These are phyloP conservation scores for Notodonta dromedarius DNA, from an alignment of 2,888 invertebrate species.

Conservation along the genomic window DNA sequence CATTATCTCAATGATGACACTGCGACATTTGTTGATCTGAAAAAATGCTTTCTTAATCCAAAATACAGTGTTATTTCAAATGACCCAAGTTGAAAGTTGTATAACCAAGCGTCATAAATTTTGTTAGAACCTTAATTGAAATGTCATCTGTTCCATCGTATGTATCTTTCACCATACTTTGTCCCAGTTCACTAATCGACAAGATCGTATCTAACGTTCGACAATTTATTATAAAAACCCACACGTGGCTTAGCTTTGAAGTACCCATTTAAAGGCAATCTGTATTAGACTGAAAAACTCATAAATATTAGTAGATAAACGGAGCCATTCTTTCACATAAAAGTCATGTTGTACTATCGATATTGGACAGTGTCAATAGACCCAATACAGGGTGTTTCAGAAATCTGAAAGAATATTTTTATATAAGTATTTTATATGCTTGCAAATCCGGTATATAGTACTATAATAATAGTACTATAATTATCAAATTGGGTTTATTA, in stretches of 20 bases:
- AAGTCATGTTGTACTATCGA: slow-evolving; percentile 62
- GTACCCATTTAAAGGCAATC: slow-evolving; percentile 54
- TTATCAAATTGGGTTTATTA: too few relatives aligned
- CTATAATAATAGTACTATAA: too few relatives aligned
- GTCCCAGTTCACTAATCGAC: slow-evolving; percentile 20
- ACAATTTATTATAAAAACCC: slow-evolving; percentile 47
- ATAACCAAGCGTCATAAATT: too few relatives aligned
- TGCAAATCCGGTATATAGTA: too few relatives aligned
- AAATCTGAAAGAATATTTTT: too few relatives aligned
- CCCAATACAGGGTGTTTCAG: slow-evolving; percentile 14
- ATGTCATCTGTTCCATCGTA: not conserved
- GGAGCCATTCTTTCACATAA: slow-evolving; percentile 57
- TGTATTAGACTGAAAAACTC: slow-evolving; percentile 58
- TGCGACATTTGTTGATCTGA: too few relatives aligned
- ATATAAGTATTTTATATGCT: too few relatives aligned
- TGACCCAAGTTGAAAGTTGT: too few relatives aligned
- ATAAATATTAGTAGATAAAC: slow-evolving; percentile 65
- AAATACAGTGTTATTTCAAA: too few relatives aligned
- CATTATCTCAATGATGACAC: too few relatives aligned
- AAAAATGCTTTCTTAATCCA: not conserved
- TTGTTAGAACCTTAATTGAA: not conserved
- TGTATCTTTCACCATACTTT: slow-evolving; percentile 6
- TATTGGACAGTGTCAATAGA: slow-evolving; percentile 66
- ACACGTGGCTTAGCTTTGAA: slow-evolving; percentile 51
- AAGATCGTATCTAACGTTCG: slow-evolving; percentile 36